These are phyloP conservation scores for Patella pellucida DNA, from an alignment of 2,888 invertebrate genomes.

Conservation along the genomic window DNA sequence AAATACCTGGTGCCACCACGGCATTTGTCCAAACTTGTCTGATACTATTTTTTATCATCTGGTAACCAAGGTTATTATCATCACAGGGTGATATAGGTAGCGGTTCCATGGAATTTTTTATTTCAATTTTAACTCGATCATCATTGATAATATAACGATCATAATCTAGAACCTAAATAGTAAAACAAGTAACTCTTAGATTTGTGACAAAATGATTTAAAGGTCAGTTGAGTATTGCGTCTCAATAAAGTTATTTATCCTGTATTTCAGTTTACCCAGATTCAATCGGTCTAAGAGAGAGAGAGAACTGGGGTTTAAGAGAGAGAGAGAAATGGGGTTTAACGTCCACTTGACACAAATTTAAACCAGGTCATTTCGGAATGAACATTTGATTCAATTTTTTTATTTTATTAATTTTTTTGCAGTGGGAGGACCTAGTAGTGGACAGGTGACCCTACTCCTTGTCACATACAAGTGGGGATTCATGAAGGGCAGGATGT, in stretches of 20 bases:
- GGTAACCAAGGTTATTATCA: conserved; percentile 69
- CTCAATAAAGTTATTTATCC: background rate
- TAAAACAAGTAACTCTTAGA: conserved; percentile 10
- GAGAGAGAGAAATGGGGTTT: background rate
- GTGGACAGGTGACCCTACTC: no score
- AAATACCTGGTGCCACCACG: conserved; percentile 71
- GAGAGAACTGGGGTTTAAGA: no score
- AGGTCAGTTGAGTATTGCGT: background rate
- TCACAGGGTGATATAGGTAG: conserved; percentile 71
- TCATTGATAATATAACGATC: conserved; percentile 64
- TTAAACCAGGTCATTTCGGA: background rate
- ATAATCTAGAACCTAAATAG: conserved; percentile 62
- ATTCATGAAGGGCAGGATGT: no score
- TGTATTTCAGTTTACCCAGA: no score
- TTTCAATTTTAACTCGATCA: conserved; percentile 66
- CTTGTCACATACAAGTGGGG: no score
- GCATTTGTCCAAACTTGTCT: conserved; percentile 70
- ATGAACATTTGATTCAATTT: no score
- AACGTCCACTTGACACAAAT: no score
- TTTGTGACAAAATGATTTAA: no score
- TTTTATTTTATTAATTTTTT: background rate
- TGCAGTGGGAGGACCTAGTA: no score
- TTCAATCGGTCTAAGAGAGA: no score
- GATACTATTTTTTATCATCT: conserved; percentile 70
- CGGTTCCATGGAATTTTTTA: conserved; percentile 62